Evolutionary conservation across 2,113 vertebrate species (phyloP), one percentile per base, ranked within the genome.

Genomic region (Lophura nycthemera): DNA sequence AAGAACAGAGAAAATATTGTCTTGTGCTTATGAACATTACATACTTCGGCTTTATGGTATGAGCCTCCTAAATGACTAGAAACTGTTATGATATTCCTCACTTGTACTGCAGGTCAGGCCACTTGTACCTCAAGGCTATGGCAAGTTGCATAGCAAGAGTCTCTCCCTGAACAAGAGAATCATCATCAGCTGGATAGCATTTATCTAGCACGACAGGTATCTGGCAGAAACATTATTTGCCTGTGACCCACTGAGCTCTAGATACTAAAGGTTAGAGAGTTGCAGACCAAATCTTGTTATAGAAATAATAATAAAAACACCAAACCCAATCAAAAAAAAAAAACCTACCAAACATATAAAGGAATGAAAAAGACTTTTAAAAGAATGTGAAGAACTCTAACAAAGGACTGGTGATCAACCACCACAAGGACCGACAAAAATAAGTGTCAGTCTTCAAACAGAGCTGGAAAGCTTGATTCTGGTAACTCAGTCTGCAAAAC

Each of bases 1-100:
- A 89, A 89, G 86, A 86, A n/a, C 43, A 57, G 15, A 71, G 61
- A 93, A 94, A 92, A 75, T 47, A 60, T 2, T 52, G 73, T n/a
- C 80, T 89, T 72, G 86, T 65, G 57, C n/a, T 86, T 77, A 86
- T 3, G 48, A 93, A 84, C 63, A 48, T 45, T 86, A 47, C 57
- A 69, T 3, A 24, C 25, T 83, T 64, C 20, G 13, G 65, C 36
- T 93, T 77, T 71, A 52, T 69, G 56, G 75, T 83, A 86, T 1
- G 32, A 93, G 61, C 83, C 38, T 94, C 42, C 93, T 71, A 59
- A 86, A 70, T 13, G 61, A 83, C 32, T 43, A 50, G 34, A 83
- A 91, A 67, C 50, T 40, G 52, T 57, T 67, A 8, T 12, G 48
- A 40, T 69, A 81, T 42, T 80, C 52, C 79, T 65, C 22, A 47